Base-by-base conservation (phyloP, 2,797 vertebrate species). In the Lithobates pipiens region DNA sequence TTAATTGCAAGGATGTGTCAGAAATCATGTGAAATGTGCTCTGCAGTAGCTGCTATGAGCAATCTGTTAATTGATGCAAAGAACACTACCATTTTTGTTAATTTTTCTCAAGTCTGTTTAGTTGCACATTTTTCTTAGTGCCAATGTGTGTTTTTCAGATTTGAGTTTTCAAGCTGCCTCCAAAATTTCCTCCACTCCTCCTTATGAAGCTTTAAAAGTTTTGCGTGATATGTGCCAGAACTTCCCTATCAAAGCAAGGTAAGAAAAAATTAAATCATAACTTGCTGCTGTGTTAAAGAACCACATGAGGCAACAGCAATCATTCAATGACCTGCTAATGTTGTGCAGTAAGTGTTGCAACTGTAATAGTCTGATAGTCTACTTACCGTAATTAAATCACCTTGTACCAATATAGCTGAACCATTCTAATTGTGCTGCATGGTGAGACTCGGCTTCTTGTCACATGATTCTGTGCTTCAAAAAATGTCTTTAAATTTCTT, bases 221-320 rank as follows among this genome's bases (percentile, higher is more conserved):
- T 95, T 99, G 96, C 95, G 93, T 91, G 98, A 99, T 82, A 93
- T 98, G 80, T 96, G 98, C 90, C 98, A 99, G 92, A 97, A 99
- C 92, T 99, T 99, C 88, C 98, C 98, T 69, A 91, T 96, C 88
- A 98, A 96, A 95, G 98, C 98, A 91, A 98, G 98, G 98, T 99
- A 95, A 92, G 85, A 63, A 77, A 5, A 54, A 29, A 54, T 21
- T 54, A 1, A 54, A 54, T 54, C 18, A 11, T 46, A 46, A 3
- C 8, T 46, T 11, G 3, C 13, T 46, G 10, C 44, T 54, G 3
- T 54, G 50, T 54, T 54, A 21, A 50, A 50, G 3, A 13, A 21
- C 5, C 3, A 15, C 15, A 18, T 21, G 18, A 54, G 50, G 50
- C 15, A 54, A 54, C 50, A 54, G 18, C 10, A 54, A 54, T 54